Conservation (phyloP, 2,888 invertebrate genomes). For the Amaurobius ferox region DNA sequence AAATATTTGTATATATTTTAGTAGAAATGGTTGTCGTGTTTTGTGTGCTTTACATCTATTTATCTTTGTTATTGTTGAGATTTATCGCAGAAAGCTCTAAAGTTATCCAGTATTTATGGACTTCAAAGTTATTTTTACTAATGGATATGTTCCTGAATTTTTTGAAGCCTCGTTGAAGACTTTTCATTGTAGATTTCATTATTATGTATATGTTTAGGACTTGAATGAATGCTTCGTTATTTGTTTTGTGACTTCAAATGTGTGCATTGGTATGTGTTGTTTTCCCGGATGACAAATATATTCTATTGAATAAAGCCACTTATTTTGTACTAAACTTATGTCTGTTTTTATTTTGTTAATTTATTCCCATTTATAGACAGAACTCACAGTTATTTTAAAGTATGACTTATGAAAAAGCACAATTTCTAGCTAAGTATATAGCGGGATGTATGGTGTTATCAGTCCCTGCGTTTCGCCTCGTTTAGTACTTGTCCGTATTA, state of each 20-base stretch:
- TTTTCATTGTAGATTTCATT: constrained; percentile 12
- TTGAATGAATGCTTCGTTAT: too few relatives aligned
- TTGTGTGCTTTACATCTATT: constrained; percentile 23
- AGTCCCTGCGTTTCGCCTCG: too few relatives aligned
- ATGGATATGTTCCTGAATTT: constrained; percentile 61
- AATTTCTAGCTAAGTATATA: too few relatives aligned
- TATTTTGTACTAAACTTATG: not conserved
- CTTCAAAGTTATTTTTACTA: constrained; percentile 46
- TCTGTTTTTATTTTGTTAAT: too few relatives aligned
- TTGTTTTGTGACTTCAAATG: not conserved
- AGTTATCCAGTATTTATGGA: constrained; percentile 53
- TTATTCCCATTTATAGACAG: too few relatives aligned
- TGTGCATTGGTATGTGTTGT: too few relatives aligned
- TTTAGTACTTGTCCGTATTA: too few relatives aligned
- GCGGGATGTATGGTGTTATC: too few relatives aligned
- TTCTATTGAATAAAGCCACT: not conserved
- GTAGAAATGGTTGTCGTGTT: not conserved
- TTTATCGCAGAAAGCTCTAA: constrained; percentile 29
- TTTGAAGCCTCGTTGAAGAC: constrained; percentile 2
- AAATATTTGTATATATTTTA: not conserved
- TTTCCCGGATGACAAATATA: too few relatives aligned
- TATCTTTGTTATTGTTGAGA: constrained; percentile 38
- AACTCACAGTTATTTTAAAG: too few relatives aligned
- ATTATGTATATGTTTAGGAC: not conserved
- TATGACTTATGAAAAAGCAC: too few relatives aligned